Base-by-base conservation (phyloP, 1,140 invertebrate species). In the Temnothorax nylanderi region DNA sequence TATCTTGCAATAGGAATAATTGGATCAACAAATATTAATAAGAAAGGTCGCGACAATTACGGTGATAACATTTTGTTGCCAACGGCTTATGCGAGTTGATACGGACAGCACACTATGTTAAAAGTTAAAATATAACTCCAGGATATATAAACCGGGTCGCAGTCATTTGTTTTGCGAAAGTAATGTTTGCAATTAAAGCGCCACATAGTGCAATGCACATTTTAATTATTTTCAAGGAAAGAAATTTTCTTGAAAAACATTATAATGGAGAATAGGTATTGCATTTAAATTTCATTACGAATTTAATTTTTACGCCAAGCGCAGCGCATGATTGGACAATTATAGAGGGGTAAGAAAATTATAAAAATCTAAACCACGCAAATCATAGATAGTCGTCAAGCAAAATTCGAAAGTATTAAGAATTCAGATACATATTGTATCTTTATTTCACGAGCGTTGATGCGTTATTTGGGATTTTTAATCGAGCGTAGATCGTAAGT, bases 1-100 rank as follows among this genome's bases (percentile, higher is more conserved):
- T 93, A 91, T 88, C 78, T 88, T 86, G 85, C 86, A 92, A 91
- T 86, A 92, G n/a, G 65, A 88, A 90, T 93, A 91, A 91, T 90
- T 90, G 86, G 88, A 92, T 90, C 72, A 84, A 51, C 84, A 90
- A 91, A 80, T 91, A 89, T 88, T 90, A 92, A 89, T 89, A 87
- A 88, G 67, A 87, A 86, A 84, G 49, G 86, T 89, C 80, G 88
- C 60, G 88, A 93, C 88, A 89, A 93, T 92, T 75, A 87, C 81
- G 82, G 81, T 89, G 90, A 84, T 74, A 74, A 58, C 6, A 47
- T 3, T 47, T 1, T 34, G 1, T 21, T 60, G 41, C 13, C 54
- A 34, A 32, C 44, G 44, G 32, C 18, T 62, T 62, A 62, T 18
- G 34, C 64, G 11, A n/a, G 32, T 75, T 84, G 69, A 84, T 37